phyloP scores from a whole-genome alignment of 92 coral and sea anemone genomes.

The Micromussa lordhowensis region DNA sequence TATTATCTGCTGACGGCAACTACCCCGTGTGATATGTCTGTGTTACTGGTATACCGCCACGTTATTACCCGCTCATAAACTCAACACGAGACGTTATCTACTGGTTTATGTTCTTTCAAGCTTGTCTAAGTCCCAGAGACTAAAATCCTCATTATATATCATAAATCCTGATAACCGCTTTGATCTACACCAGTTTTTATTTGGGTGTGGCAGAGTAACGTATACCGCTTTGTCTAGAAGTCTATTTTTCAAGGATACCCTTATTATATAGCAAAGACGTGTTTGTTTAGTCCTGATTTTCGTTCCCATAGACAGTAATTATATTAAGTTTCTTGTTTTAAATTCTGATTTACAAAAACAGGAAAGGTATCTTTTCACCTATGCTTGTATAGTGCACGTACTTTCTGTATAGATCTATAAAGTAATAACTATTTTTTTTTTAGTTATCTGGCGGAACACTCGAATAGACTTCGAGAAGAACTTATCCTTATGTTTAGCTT shows the following conservation, averaged over 20 bases:
- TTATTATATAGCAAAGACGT: not conserved
- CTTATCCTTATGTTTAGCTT: not conserved
- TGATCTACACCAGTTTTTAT: not conserved
- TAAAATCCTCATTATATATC: not conserved
- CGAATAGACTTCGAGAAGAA: no score
- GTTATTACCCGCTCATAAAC: not conserved
- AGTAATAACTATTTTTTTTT: no score
- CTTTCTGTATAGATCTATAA: not conserved
- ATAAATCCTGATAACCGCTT: not conserved
- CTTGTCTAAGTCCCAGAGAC: not conserved
- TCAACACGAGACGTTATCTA: not conserved
- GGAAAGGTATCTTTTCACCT: not conserved
- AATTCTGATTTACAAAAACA: not conserved
- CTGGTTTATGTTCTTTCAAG: not conserved
- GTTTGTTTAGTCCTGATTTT: slow-evolving; percentile 17
- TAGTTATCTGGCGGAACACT: no score
- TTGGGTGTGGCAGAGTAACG: not conserved
- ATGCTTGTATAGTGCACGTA: not conserved
- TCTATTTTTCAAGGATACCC: not conserved
- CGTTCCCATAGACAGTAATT: not conserved
- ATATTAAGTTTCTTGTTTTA: not conserved
- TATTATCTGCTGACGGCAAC: not conserved
- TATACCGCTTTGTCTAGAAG: not conserved
- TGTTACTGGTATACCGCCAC: not conserved
- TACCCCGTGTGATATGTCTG: not conserved